Evolutionary conservation across 2,113 vertebrate species (phyloP).

Genomic region (Pyrgilauda ruficollis): DNA sequence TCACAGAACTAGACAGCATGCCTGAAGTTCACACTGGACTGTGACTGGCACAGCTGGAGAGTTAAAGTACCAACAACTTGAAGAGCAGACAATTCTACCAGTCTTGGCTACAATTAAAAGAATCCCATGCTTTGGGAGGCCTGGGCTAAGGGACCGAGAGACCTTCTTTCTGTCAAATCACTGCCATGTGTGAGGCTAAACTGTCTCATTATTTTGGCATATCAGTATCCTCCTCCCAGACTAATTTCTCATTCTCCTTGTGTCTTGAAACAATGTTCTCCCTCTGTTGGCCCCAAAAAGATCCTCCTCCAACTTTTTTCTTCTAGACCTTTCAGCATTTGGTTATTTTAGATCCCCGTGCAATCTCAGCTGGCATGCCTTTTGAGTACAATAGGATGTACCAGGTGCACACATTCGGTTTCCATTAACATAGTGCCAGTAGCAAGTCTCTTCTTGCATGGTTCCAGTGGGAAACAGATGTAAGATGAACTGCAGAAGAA

Average conservation of each 20-base stretch:
- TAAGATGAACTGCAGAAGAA: slow-evolving; percentile 43
- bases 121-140: not conserved
- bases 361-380: not conserved
- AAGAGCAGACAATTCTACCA: not conserved
- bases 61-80: not conserved
- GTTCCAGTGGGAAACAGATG: slow-evolving; percentile 36
- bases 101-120: not conserved
- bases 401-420: not conserved
- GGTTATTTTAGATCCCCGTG: not conserved
- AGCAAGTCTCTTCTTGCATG: slow-evolving; percentile 50
- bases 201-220: not conserved
- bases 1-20: not conserved
- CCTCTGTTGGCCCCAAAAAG: not conserved
- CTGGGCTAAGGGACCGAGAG: not conserved
- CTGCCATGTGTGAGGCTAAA: not conserved
- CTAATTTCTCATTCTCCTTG: not conserved
- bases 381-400: not conserved
- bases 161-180: not conserved
- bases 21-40: not conserved
- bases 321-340: not conserved
- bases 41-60: not conserved
- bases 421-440: not conserved
- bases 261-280: not conserved
- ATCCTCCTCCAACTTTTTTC: not conserved
- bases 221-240: not conserved